A percentile compares a stretch with the other conserved stretches of the same genome.
These are phyloP conservation scores for Theocolax elegans DNA, from an alignment of 1,140 invertebrate genomes.

Conservation along the genomic window DNA sequence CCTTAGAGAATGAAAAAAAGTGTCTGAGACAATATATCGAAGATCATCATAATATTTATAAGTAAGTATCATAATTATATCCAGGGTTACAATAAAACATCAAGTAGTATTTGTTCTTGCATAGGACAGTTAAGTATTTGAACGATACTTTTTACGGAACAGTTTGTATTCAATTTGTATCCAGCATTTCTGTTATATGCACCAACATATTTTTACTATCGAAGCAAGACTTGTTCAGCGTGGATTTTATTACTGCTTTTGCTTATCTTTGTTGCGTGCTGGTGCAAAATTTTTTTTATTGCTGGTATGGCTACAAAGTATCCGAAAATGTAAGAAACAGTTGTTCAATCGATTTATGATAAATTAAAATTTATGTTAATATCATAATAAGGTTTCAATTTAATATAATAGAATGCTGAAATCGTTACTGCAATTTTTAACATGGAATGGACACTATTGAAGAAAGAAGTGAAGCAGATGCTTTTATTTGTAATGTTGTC, in stretches of 20 bases:
- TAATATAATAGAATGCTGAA: too few species aligned
- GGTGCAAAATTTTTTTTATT: slow-evolving; percentile 48
- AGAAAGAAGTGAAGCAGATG: slow-evolving; percentile 36
- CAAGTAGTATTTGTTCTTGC: too few species aligned
- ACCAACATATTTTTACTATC: slow-evolving; percentile 45
- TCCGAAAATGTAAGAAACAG: slow-evolving; percentile 40
- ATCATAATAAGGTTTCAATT: too few species aligned
- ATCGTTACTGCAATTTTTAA: slow-evolving; percentile 47
- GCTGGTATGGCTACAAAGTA: slow-evolving; percentile 48
- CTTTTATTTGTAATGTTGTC: slow-evolving; percentile 45
- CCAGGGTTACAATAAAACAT: too few species aligned
- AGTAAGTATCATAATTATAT: too few species aligned
- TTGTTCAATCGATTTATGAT: too few species aligned
- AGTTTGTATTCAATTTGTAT: slow-evolving; percentile 45
- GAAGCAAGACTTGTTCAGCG: not conserved
- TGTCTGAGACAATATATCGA: slow-evolving; percentile 31
- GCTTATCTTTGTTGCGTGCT: slow-evolving; percentile 41
- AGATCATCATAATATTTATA: slow-evolving; percentile 46
- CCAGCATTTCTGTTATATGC: slow-evolving; percentile 44
- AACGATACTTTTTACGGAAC: slow-evolving; percentile 41
- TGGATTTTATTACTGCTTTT: slow-evolving; percentile 17
- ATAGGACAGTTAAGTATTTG: slow-evolving; percentile 41
- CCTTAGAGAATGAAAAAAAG: not conserved
- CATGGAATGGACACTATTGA: slow-evolving; percentile 50
- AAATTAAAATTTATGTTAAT: too few species aligned